Evolutionary conservation across 2,888 invertebrate species (phyloP), one percentile per base, ranked within the genome.

Genomic region (Diarsia dahlii): DNA sequence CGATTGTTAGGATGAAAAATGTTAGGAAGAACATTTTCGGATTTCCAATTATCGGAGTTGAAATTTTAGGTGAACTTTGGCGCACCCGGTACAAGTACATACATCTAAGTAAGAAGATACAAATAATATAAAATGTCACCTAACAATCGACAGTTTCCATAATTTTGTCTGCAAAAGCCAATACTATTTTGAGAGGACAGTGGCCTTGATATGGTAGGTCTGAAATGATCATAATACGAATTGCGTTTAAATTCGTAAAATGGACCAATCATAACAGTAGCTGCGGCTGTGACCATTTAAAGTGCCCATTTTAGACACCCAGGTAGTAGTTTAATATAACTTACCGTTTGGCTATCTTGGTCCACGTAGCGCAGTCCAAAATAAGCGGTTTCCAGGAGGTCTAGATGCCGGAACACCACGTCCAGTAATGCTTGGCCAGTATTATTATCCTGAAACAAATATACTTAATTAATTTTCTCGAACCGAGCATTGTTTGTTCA

Each of bases 281-380:
- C n/a, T n/a, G n/a, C n/a, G n/a, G n/a, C n/a, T n/a, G n/a, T n/a
- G n/a, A n/a, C n/a, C n/a, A n/a, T n/a, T n/a, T n/a, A n/a, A 28
- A 28, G 28, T 28, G 28, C 1, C 28, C 28, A 28, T 28, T 28
- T 28, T 28, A 28, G 28, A 28, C 28, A 28, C 28, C 39, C 3
- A 18, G 3, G 0, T 34, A 45, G 13, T 45, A n/a, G 20, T 20
- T n/a, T 3, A 1, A 20, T 56, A 48, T 48, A 72, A 93, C 97
- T 98, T 97, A 99, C 99, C 96, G 99, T 98, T 97, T 99, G 99
- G 93, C 98, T 99, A 89, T 99, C 98, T 90, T 98, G 97, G 94
- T 99, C 99, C 80, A 99, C 97, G 94, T 98, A 99, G 84, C 99
- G 98, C 68, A 99, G 97, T 71, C 99, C 99, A 94, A 99, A 99